phyloP scores from a whole-genome alignment of 2,797 vertebrate genomes.

The Ciconia nigra region DNA sequence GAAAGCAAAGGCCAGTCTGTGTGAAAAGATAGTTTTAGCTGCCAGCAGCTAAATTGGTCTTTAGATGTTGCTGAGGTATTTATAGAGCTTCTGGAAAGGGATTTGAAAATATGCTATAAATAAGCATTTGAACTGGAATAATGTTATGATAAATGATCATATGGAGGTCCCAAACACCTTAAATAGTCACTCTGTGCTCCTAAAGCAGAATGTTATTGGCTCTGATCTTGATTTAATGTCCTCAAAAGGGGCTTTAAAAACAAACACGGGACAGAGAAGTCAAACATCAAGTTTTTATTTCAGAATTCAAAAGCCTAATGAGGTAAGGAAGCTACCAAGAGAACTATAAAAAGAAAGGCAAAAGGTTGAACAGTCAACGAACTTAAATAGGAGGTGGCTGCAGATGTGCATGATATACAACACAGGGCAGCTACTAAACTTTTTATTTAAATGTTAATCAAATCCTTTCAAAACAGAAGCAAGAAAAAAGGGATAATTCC shows the following conservation, averaged over 20 bases:
- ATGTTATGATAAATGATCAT: conserved; percentile 55
- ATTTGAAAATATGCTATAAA: conserved; percentile 38
- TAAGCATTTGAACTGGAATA: conserved; percentile 47
- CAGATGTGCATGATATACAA: conserved; percentile 6
- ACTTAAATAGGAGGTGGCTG: neutral
- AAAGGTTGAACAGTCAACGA: conserved; percentile 11
- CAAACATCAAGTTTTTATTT: conserved; percentile 48
- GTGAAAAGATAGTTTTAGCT: neutral
- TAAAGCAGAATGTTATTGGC: neutral
- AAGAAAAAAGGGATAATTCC: neutral
- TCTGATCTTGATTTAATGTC: conserved; percentile 39
- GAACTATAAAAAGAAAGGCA: conserved; percentile 54
- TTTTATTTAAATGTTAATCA: conserved; percentile 25
- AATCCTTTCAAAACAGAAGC: conserved; percentile 3
- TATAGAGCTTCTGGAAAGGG: conserved; percentile 24
- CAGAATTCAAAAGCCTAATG: conserved; percentile 36
- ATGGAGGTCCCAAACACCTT: conserved; percentile 41
- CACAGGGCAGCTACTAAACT: neutral
- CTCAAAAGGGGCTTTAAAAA: conserved; percentile 45
- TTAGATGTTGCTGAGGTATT: conserved; percentile 27
- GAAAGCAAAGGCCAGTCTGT: neutral
- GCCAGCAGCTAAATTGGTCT: neutral
- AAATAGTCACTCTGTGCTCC: conserved; percentile 38
- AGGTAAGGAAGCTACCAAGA: conserved; percentile 32
- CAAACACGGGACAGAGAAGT: neutral